Evolutionary conservation across 92 coral and sea anemone genomes (phyloP).

Genomic region (Paramuricea clavata): DNA sequence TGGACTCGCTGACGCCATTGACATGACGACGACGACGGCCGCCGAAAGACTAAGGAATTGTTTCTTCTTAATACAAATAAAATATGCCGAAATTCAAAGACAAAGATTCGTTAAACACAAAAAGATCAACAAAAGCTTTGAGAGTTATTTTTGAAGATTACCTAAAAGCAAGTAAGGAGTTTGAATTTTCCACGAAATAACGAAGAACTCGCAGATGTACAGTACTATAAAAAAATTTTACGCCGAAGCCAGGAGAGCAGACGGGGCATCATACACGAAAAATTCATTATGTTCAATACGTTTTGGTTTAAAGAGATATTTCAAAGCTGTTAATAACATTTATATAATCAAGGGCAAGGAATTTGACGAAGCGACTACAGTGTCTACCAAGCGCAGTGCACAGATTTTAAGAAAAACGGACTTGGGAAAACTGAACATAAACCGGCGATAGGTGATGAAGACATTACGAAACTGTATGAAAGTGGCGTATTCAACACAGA

Average conservation of each 20-base stretch:
- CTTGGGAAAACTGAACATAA: not conserved
- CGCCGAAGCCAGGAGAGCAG: not conserved
- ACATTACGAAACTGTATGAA: not conserved
- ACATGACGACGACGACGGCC: no score
- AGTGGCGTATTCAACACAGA: not conserved
- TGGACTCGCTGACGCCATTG: no score
- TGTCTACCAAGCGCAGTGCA: not conserved
- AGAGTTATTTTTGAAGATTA: no score
- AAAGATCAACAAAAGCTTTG: no score
- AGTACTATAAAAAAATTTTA: not conserved
- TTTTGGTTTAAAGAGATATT: constrained; percentile 1
- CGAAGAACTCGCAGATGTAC: not conserved
- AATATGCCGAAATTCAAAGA: no score
- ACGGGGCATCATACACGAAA: not conserved
- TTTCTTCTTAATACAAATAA: no score
- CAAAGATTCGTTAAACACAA: no score
- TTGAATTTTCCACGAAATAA: not conserved
- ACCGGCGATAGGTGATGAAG: not conserved
- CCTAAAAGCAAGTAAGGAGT: no score
- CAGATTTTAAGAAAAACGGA: not conserved
- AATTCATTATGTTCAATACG: not conserved
- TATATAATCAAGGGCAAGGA: no score
- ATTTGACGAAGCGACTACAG: not conserved
- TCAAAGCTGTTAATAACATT: not conserved
- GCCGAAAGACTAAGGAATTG: no score